Evolutionary conservation across 2,113 vertebrate species (phyloP).

Genomic region (Pristiophorus japonicus): DNA sequence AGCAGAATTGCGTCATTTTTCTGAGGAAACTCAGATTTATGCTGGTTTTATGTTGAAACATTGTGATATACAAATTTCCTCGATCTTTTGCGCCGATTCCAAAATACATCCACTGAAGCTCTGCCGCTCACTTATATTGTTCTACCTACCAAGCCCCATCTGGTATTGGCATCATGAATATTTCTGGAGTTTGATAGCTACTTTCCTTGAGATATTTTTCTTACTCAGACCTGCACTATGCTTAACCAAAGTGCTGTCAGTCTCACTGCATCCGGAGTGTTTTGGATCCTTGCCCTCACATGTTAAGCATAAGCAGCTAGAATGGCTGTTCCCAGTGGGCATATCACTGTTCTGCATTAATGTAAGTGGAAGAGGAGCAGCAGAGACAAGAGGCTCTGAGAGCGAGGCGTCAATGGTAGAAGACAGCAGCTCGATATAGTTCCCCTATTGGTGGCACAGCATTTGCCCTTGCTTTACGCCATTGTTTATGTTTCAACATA

Average conservation of each 20-base stretch:
- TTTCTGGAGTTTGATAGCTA: background rate
- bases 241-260: background rate
- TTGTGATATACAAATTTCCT: background rate
- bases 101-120: background rate
- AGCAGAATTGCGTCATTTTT: background rate
- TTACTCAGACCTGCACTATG: background rate
- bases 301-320: background rate
- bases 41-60: background rate
- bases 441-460: background rate
- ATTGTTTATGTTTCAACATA: background rate
- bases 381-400: background rate
- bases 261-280: background rate
- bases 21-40: background rate
- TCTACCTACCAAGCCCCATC: background rate
- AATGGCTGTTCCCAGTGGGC: background rate
- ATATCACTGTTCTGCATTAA: background rate
- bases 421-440: background rate
- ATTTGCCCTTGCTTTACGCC: background rate
- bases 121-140: background rate
- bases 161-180: background rate
- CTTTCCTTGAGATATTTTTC: background rate
- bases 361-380: background rate
- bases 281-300: background rate
- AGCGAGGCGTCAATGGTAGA: background rate
- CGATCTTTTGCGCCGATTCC: background rate